phyloP scores from a whole-genome alignment of 2,113 vertebrate species.

The Gracilinanus agilis region DNA sequence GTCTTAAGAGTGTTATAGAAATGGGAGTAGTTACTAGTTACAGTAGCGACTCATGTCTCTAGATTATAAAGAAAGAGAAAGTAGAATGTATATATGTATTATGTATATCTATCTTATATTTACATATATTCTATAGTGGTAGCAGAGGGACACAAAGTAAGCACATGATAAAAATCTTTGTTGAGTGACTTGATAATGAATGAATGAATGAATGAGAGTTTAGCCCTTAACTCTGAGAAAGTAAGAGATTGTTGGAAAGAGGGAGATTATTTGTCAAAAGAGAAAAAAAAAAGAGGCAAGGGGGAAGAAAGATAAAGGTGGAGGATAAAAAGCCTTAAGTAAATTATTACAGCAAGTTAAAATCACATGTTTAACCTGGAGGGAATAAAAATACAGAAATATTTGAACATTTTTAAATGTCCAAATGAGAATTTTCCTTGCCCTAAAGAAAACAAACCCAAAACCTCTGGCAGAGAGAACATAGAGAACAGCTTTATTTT shows the following conservation, averaged over 20 bases:
- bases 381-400: constrained; percentile 1
- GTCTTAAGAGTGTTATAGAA: background rate
- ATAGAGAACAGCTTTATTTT: background rate
- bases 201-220: background rate
- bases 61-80: background rate
- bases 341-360: background rate
- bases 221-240: constrained; percentile 17
- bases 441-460: too few relatives aligned
- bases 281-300: background rate
- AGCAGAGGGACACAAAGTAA: background rate
- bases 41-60: background rate
- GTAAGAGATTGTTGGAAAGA: background rate
- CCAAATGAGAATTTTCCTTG: constrained; percentile 22
- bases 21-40: background rate
- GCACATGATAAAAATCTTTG: background rate
- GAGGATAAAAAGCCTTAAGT: constrained; percentile 27
- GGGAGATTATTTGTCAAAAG: constrained; percentile 3
- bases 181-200: background rate
- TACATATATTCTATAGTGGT: background rate
- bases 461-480: background rate
- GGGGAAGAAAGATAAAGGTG: background rate
- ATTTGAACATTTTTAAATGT: constrained; percentile 28
- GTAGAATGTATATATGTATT: background rate
- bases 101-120: too few relatives aligned
- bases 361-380: constrained; percentile 1